Percentiles rank a stretch among this genome's conserved stretches.
These are phyloP conservation scores for Pseudochromis fuscus DNA, from an alignment of 2,797 vertebrate genomes.

Conservation along the genomic window DNA sequence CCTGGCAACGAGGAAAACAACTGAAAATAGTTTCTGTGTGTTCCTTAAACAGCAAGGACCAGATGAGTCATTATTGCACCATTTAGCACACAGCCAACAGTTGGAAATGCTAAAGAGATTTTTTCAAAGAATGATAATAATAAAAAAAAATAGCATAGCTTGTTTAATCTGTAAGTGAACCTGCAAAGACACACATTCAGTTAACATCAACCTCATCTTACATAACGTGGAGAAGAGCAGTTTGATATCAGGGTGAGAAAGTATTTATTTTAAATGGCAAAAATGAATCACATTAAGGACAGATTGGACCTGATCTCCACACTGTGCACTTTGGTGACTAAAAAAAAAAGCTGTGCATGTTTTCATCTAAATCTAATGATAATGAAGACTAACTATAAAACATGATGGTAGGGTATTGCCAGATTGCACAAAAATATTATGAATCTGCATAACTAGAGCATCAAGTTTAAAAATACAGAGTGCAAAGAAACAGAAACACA, in stretches of 20 bases:
- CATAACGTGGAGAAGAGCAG: not conserved
- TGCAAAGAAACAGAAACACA: too few species aligned
- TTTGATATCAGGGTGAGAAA: too few species aligned
- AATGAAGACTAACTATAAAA: too few species aligned
- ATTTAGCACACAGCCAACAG: slow-evolving; percentile 33
- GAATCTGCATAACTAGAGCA: too few species aligned
- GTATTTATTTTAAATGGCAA: slow-evolving; percentile 1
- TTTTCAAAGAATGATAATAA: not conserved
- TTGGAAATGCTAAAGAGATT: slow-evolving; percentile 18
- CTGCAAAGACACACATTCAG: too few species aligned
- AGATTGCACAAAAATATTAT: too few species aligned
- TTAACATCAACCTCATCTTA: not conserved
- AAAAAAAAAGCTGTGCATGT: too few species aligned
- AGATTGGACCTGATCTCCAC: not conserved
- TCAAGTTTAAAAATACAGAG: too few species aligned
- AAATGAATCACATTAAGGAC: slow-evolving; percentile 1
- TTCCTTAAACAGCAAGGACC: slow-evolving; percentile 11
- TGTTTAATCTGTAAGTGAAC: not conserved
- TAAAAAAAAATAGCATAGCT: not conserved
- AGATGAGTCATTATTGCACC: slow-evolving; percentile 42
- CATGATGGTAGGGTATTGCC: too few species aligned
- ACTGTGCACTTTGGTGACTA: too few species aligned
- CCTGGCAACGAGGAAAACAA: slow-evolving; percentile 17
- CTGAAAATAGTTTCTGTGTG: slow-evolving; percentile 18
- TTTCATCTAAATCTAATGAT: too few species aligned